Conservation (phyloP, 2,797 vertebrate genomes). For the Urophycis tenuis region DNA sequence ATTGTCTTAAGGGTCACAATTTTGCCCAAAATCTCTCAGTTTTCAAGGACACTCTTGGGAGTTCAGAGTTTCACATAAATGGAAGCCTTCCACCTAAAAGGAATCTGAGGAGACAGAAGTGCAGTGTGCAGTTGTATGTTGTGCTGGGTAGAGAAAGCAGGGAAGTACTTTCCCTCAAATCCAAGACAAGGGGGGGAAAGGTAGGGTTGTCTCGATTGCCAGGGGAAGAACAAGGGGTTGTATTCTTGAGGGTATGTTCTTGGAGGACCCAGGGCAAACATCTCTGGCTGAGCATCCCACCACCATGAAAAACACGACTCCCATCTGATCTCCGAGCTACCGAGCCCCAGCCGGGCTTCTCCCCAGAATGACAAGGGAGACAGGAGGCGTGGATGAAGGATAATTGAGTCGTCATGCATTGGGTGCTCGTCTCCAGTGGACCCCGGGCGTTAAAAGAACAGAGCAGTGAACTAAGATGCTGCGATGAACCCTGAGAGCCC, state of each 20-base stretch:
- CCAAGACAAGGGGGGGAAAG: not conserved
- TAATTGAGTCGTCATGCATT: not conserved
- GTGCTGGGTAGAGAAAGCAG: not conserved
- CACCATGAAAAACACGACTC: not conserved
- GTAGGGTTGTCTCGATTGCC: not conserved
- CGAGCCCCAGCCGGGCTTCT: not conserved
- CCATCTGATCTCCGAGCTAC: not conserved
- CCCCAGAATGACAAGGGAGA: not conserved
- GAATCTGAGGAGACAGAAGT: not conserved
- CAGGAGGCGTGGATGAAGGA: not conserved
- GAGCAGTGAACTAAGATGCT: not conserved
- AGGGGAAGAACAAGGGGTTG: not conserved
- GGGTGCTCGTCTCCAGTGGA: conserved; percentile 1
- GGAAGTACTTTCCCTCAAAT: not conserved
- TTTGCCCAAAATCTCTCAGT: not conserved
- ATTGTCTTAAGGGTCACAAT: not conserved
- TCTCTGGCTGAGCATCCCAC: not conserved
- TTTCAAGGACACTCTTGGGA: not conserved
- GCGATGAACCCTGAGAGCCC: not conserved
- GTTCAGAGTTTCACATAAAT: not conserved
- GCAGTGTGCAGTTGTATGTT: not conserved
- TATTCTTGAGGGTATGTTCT: not conserved
- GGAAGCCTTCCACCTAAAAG: not conserved
- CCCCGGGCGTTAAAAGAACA: not conserved
- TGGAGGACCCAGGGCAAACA: not conserved